Base-by-base conservation (phyloP, 2,888 invertebrate genomes). In the Sphaeridia pumilis region DNA sequence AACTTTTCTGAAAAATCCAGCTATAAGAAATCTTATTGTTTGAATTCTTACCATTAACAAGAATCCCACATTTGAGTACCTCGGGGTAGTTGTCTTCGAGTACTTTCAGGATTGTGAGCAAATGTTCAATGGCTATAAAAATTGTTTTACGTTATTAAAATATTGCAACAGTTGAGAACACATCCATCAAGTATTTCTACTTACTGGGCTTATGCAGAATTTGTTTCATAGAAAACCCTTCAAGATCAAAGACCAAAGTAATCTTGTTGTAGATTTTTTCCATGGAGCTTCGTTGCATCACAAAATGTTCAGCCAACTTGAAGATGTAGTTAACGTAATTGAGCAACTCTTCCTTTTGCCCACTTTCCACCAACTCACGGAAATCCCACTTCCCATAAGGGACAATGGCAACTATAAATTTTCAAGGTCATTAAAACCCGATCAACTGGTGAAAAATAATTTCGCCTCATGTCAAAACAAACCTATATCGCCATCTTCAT, bases 351-450 rank as follows among this genome's bases (percentile, higher is more conserved):
- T 46, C 31, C 36, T 59, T 58, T 49, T 56, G 25, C 14, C 59
- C 58, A 20, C 25, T 43, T 17, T 60, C 60, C 31, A 58, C 58
- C 4, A 58, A 21, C n/a, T 44, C 46, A 10, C 58, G 35, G 12
- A 62, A 55, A 48, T 62, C 59, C 61, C 61, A 61, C 2, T 51
- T 46, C 17, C 61, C 61, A 52, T 57, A 57, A 10, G 61, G 59
- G 7, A 46, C 46, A 21, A 61, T 35, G 5, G 59, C 56, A 35
- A 61, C 61, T 59, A 42, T 21, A 17, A 34, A 38, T n/a, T n/a
- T n/a, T n/a, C n/a, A n/a, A n/a, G n/a, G n/a, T n/a, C n/a, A n/a
- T n/a, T n/a, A n/a, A n/a, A n/a, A n/a, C n/a, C n/a, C n/a, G n/a
- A n/a, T n/a, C n/a, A n/a, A n/a, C n/a, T n/a, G n/a, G n/a, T n/a